These are phyloP conservation scores for Lutjanus erythropterus DNA, from an alignment of 2,113 vertebrate genomes.

Conservation along the genomic window DNA sequence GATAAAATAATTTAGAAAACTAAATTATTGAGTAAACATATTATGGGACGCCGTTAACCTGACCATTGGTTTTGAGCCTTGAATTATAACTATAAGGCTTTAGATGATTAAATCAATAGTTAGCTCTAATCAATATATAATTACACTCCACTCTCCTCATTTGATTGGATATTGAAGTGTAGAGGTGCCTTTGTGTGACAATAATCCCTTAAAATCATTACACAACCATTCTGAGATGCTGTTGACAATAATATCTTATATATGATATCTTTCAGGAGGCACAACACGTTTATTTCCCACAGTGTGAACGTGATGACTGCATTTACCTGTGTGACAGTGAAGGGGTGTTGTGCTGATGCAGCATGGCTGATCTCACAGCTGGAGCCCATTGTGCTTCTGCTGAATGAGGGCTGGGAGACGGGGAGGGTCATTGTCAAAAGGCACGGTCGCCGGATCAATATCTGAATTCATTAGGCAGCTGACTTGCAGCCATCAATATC, in stretches of 20 bases:
- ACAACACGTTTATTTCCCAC: background rate
- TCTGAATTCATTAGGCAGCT: conserved; percentile 82
- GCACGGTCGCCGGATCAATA: conserved; percentile 81
- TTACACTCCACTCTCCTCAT: conserved; percentile 67
- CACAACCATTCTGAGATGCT: conserved; percentile 7
- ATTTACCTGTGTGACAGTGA: conserved; percentile 35
- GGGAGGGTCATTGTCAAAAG: conserved; percentile 80
- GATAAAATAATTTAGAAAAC: conserved; percentile 30
- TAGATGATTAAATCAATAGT: conserved; percentile 76
- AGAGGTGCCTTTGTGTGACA: conserved; percentile 38
- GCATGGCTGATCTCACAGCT: conserved; percentile 76
- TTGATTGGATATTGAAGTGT: conserved; percentile 70
- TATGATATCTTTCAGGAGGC: conserved; percentile 1
- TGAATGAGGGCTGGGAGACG: conserved; percentile 70
- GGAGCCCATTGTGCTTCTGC: conserved; percentile 72
- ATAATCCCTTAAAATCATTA: conserved; percentile 49
- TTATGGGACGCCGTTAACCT: conserved; percentile 42
- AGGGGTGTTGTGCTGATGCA: conserved; percentile 64
- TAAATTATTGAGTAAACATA: conserved; percentile 45
- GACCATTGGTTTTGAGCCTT: conserved; percentile 38
- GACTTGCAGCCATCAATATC: conserved; percentile 79
- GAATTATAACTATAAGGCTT: conserved; percentile 60
- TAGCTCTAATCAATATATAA: conserved; percentile 80
- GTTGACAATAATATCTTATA: background rate
- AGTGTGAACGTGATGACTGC: conserved; percentile 31